These are phyloP conservation scores for Drosophila pectinifera DNA, from an alignment of 1,140 invertebrate species.

Conservation along the genomic window DNA sequence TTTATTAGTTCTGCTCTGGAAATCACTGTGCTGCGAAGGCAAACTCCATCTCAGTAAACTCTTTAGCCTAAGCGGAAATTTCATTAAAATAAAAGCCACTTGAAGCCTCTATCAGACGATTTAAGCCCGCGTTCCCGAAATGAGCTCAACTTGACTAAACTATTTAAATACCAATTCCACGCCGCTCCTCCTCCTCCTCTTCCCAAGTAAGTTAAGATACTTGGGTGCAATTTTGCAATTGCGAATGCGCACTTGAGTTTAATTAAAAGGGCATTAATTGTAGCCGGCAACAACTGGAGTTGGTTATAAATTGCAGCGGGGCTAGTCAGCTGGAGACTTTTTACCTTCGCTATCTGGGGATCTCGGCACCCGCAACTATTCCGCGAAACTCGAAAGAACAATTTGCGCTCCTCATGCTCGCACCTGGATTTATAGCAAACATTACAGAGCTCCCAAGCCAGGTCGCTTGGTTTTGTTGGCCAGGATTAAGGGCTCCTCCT, in stretches of 20 bases:
- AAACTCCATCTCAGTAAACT: slow-evolving; percentile 35
- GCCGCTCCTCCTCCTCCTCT: not conserved
- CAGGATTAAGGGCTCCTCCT: slow-evolving; percentile 61
- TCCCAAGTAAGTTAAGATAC: slow-evolving; percentile 46
- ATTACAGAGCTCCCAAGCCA: slow-evolving; percentile 1
- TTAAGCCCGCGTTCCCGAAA: slow-evolving; percentile 27
- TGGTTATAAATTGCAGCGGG: slow-evolving; percentile 57
- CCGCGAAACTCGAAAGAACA: slow-evolving; percentile 58
- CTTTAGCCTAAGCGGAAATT: slow-evolving; percentile 43
- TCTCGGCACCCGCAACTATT: slow-evolving; percentile 61
- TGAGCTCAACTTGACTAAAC: slow-evolving; percentile 43
- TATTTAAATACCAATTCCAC: slow-evolving; percentile 43
- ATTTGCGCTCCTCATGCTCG: slow-evolving; percentile 59
- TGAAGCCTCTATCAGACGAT: slow-evolving; percentile 38
- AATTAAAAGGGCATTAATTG: slow-evolving; percentile 82
- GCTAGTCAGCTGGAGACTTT: slow-evolving; percentile 39
- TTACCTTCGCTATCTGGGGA: slow-evolving; percentile 37
- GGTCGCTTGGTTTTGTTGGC: slow-evolving; percentile 12
- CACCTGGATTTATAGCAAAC: slow-evolving; percentile 63
- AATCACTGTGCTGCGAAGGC: slow-evolving; percentile 1
- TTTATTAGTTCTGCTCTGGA: not conserved
- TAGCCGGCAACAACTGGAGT: slow-evolving; percentile 56
- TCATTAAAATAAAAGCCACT: slow-evolving; percentile 72
- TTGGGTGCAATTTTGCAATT: slow-evolving; percentile 74
- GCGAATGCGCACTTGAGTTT: slow-evolving; percentile 78